Base-by-base conservation (phyloP, 2,797 vertebrate species). In the Anableps anableps region DNA sequence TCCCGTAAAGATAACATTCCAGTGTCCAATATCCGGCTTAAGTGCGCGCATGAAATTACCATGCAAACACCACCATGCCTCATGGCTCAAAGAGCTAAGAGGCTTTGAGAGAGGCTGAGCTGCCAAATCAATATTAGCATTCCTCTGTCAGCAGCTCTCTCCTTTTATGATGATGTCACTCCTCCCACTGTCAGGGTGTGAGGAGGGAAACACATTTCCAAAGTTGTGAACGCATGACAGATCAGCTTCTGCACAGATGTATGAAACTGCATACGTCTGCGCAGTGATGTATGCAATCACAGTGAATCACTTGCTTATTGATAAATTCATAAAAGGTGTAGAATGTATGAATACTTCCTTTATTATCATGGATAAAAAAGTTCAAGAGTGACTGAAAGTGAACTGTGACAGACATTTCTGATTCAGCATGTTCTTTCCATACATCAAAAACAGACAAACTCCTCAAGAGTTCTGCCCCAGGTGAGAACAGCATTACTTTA, bases 111-210 rank as follows among this genome's bases (percentile, higher is more conserved):
- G 72, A 71, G 73, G 80, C 86, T 84, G 79, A 91, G 89, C 88
- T 83, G 87, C 86, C 90, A 92, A 90, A 94, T 93, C 91, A 93
- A 91, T 91, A 90, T 94, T 92, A 93, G 89, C 90, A 94, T 94
- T 93, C 88, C 90, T 91, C 80, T 90, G 90, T 92, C 91, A 92
- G 86, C 90, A 83, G 86, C 86, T 79, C 80, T 81, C 83, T 86
- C 90, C 80, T 4, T 83, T 78, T 86, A 78, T 89, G 87, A 94
- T 92, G 93, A 95, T 91, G 91, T 93, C 90, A 95, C 77, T 90
- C 60, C 53, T 94, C 74, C 83, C 78, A 48, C 70, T 84, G 84
- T 82, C 82, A 86, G 79, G 19, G 10, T 83, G 74, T 55, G 47
- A 73, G n/a, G 16, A 71, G 41, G 77, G 81, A 86, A 84, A 84